Evolutionary conservation across 2,888 invertebrate genomes (phyloP).

Genomic region (Brenthis hecate): DNA sequence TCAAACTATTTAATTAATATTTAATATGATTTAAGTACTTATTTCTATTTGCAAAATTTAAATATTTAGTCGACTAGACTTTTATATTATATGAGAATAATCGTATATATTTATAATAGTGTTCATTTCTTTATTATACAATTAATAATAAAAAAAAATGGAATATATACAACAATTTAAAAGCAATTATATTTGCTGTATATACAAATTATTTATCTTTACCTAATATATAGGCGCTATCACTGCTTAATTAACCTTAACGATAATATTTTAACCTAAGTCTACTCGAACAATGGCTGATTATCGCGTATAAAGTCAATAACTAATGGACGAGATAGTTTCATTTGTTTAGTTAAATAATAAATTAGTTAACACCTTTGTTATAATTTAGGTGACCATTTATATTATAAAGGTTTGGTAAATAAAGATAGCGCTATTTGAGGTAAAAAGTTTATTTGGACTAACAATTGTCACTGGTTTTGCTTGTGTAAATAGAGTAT

Average conservation of each 20-base stretch:
- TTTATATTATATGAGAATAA: no score
- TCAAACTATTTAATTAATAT: slow-evolving; percentile 8
- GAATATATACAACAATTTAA: no score
- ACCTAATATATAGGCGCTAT: slow-evolving; percentile 7
- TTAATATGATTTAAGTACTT: no score
- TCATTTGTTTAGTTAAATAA: slow-evolving; percentile 7
- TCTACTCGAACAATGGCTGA: not conserved
- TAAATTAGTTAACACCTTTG: slow-evolving; percentile 12
- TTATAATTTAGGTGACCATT: not conserved
- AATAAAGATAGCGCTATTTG: not conserved
- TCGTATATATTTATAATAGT: no score
- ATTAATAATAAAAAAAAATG: no score
- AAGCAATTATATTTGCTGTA: no score
- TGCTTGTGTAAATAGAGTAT: no score
- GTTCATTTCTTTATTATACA: no score
- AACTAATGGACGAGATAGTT: slow-evolving; percentile 10
- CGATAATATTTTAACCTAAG: slow-evolving; percentile 6
- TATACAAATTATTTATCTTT: not conserved
- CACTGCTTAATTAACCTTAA: slow-evolving; percentile 16
- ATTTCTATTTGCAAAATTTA: no score
- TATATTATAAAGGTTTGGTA: slow-evolving; percentile 1
- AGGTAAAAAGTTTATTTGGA: not conserved
- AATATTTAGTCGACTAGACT: no score
- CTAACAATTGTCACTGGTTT: no score
- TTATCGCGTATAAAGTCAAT: slow-evolving; percentile 1